These are phyloP conservation scores for Garra rufa DNA, from an alignment of 2,113 vertebrate species.

Conservation along the genomic window DNA sequence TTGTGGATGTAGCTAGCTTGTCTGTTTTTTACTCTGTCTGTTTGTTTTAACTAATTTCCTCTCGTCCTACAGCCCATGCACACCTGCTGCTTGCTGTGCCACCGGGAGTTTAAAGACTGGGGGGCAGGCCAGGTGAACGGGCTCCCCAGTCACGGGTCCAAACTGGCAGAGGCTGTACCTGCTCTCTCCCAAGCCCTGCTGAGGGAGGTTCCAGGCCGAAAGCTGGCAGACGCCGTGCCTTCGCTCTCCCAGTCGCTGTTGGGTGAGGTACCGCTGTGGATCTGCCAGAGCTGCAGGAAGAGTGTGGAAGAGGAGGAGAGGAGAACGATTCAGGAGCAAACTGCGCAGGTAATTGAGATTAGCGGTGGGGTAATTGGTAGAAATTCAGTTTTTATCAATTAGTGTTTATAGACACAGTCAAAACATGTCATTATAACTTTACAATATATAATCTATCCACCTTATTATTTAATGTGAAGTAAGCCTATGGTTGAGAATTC, in stretches of 20 bases:
- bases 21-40: neutral
- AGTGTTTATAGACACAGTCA: neutral
- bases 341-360: slow-evolving; percentile 77
- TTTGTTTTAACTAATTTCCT: slow-evolving; percentile 46
- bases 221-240: slow-evolving; percentile 93
- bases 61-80: slow-evolving; percentile 84
- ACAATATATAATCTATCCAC: too few relatives aligned
- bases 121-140: slow-evolving; percentile 88
- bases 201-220: slow-evolving; percentile 85
- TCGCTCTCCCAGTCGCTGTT: slow-evolving; percentile 94
- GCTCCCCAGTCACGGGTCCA: slow-evolving; percentile 87
- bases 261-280: slow-evolving; percentile 97
- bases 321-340: slow-evolving; percentile 87
- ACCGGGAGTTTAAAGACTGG: slow-evolving; percentile 97
- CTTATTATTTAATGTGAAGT: too few relatives aligned
- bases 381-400: neutral
- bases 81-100: slow-evolving; percentile 96
- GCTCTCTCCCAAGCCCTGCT: slow-evolving; percentile 93
- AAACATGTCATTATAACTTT: neutral
- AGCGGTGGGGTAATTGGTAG: neutral
- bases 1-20: neutral
- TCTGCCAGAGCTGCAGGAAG: slow-evolving; percentile 98
- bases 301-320: slow-evolving; percentile 97
- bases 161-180: slow-evolving; percentile 86
- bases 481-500: too few relatives aligned